Evolutionary conservation across 2,888 invertebrate genomes (phyloP).

Genomic region (Neoitamus cyanurus): DNA sequence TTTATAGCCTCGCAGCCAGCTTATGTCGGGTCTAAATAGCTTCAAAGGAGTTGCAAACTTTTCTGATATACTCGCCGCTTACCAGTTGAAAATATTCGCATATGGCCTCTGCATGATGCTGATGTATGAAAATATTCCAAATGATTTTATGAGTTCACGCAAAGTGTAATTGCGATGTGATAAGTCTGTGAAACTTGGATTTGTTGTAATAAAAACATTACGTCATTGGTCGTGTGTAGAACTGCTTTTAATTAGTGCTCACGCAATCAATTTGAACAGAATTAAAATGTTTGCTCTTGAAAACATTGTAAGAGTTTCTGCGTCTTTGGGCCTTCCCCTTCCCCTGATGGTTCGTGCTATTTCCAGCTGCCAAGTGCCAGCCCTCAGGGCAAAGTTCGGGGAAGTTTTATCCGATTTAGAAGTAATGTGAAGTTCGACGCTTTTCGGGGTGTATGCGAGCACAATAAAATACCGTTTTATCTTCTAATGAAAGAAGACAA

Average conservation of each 20-base stretch:
- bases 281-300: neutral
- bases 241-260: neutral
- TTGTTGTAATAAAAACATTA: neutral
- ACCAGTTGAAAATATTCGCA: neutral
- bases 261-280: neutral
- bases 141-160: neutral
- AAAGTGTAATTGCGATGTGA: neutral
- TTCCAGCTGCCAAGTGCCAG: neutral
- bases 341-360: neutral
- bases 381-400: neutral
- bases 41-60: neutral
- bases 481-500: neutral
- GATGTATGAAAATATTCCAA: neutral
- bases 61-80: neutral
- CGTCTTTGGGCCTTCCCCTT: neutral
- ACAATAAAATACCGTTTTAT: neutral
- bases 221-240: neutral
- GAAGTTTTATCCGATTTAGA: neutral
- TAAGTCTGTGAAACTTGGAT: neutral
- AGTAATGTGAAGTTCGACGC: neutral
- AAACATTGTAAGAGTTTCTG: neutral
- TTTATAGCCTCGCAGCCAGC: neutral
- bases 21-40: neutral
- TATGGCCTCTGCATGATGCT: neutral
- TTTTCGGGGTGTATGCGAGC: neutral